phyloP scores from a whole-genome alignment of 2,113 vertebrate species.

The Pelusios castaneus region DNA sequence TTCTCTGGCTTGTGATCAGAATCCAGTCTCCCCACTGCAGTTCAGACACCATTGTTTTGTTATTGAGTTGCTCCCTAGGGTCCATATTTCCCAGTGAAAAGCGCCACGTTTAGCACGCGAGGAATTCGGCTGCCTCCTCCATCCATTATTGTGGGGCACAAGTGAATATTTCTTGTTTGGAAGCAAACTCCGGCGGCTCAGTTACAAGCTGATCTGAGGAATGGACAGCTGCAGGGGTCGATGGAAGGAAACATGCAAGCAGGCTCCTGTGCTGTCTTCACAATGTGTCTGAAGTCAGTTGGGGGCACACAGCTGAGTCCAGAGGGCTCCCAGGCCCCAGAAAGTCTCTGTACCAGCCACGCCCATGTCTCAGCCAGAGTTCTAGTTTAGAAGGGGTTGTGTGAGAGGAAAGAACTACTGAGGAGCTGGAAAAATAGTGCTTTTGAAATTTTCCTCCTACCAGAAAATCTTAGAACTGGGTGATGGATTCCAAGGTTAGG shows the following conservation, averaged over 20 bases:
- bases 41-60: rapidly evolving
- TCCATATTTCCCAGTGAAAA: neutral
- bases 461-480: too few relatives aligned
- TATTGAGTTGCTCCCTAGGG: rapidly evolving
- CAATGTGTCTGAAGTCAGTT: neutral
- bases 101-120: neutral
- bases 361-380: rapidly evolving
- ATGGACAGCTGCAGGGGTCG: neutral
- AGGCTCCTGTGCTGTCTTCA: neutral
- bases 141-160: neutral
- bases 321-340: neutral
- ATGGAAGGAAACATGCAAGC: neutral
- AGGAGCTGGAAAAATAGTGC: too few relatives aligned
- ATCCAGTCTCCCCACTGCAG: neutral
- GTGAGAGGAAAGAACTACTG: too few relatives aligned
- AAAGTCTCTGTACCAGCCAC: neutral
- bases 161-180: neutral
- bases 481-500: too few relatives aligned
- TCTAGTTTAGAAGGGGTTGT: too few relatives aligned
- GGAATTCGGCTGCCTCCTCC: neutral
- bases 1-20: rapidly evolving
- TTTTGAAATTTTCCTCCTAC: too few relatives aligned
- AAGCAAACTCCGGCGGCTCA: neutral
- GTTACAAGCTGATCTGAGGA: rapidly evolving
- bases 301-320: neutral